phyloP scores from a whole-genome alignment of 1,140 invertebrate genomes.

The Oryzaephilus surinamensis region DNA sequence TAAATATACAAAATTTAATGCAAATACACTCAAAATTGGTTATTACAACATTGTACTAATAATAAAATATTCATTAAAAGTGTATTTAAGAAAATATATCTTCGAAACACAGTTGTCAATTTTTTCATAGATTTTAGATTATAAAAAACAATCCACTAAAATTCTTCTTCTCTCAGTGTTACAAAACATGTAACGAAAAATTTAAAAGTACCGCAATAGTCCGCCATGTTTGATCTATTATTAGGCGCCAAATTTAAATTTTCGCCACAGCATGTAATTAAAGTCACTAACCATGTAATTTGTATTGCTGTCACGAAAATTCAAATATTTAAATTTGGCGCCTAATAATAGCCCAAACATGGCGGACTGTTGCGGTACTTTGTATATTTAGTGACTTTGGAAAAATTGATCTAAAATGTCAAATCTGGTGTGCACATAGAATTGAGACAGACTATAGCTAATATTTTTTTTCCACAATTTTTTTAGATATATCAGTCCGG shows the following conservation, averaged over 20 bases:
- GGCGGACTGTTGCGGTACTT: too few relatives aligned
- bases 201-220: too few relatives aligned
- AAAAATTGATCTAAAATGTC: too few relatives aligned
- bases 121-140: neutral
- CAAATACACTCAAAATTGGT: neutral
- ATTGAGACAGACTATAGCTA: neutral
- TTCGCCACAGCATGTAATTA: too few relatives aligned
- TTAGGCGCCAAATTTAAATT: too few relatives aligned
- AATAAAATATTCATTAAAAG: neutral
- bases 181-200: too few relatives aligned
- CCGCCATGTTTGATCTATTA: too few relatives aligned
- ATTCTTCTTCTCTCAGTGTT: too few relatives aligned
- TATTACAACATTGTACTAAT: neutral
- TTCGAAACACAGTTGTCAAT: neutral
- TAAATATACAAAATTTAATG: neutral
- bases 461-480: conserved; percentile 7
- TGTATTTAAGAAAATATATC: neutral
- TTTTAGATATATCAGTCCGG: conserved; percentile 57
- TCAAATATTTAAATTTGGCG: neutral
- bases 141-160: too few relatives aligned
- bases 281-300: too few relatives aligned
- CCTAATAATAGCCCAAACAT: neutral
- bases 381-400: too few relatives aligned
- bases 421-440: neutral
- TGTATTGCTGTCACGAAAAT: neutral